Conservation (phyloP, 2,113 vertebrate genomes). For the Gallinago media region DNA sequence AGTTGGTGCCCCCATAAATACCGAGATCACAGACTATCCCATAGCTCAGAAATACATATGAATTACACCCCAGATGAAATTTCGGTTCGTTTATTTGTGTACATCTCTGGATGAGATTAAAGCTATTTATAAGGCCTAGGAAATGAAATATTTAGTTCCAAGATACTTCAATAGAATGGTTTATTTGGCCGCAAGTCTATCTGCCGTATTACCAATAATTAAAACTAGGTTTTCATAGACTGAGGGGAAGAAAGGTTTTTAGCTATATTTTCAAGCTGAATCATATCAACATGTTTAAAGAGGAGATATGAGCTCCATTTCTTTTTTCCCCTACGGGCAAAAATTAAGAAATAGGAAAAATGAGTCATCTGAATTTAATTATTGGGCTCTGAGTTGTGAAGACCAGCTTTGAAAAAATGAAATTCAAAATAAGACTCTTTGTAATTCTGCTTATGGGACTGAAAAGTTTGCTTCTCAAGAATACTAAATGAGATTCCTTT, state of each 20-base stretch:
- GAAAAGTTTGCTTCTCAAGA: neutral
- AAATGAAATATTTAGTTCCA: conserved; percentile 63
- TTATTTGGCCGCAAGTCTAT: conserved; percentile 41
- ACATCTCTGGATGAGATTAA: neutral
- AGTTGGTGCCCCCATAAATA: neutral
- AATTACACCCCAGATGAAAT: neutral
- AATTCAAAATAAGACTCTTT: neutral
- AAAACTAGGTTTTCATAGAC: conserved; percentile 50
- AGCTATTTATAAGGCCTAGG: conserved; percentile 7
- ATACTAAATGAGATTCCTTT: neutral
- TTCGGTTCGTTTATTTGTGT: neutral
- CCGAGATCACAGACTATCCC: neutral
- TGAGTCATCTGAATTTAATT: conserved; percentile 48
- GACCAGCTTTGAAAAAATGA: neutral
- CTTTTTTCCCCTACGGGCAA: neutral
- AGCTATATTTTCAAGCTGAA: conserved; percentile 44
- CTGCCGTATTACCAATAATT: conserved; percentile 64
- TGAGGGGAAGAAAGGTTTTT: neutral
- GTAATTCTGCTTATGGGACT: neutral
- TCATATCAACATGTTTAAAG: conserved; percentile 35
- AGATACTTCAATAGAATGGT: conserved; percentile 36
- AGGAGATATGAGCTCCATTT: conserved; percentile 1
- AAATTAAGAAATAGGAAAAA: conserved; percentile 32
- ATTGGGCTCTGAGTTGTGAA: neutral
- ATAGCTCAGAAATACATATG: neutral